Evolutionary conservation across 1,140 invertebrate genomes (phyloP), one percentile per base, ranked within the genome.

Genomic region (Magallana ariakensis): DNA sequence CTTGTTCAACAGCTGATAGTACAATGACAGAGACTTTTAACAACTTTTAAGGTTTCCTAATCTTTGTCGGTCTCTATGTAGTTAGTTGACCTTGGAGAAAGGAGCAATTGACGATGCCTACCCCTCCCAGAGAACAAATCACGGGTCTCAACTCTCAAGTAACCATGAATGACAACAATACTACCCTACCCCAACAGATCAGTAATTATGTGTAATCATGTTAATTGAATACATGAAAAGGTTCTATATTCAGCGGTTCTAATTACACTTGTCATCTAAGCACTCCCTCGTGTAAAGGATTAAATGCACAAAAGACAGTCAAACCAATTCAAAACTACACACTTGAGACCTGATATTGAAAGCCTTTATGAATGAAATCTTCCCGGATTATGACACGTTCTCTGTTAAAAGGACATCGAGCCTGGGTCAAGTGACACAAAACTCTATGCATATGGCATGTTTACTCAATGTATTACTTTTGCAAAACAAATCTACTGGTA

Each of bases 171-270:
- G 13, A 75, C 2, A 26, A 75, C 19, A 26, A 75, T 26, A 75
- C 19, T 10, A 2, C 22, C 66, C 22, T 26, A 10, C 19, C 33
- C 66, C 22, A 13, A 75, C 66, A 75, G 33, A 75, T 22, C 22
- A 15, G 9, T 26, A 75, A 26, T 46, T 22, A 75, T 33, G 22
- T 75, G 22, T 75, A 75, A 75, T 75, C 22, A 33, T 19, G 66
- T 10, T 75, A 75, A 75, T 33, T 75, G 66, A 75, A 75, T 75
- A 26, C 13, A 75, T 33, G 66, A 75, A 75, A 26, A 75, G 66
- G 33, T 75, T 26, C 26, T 26, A 33, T 75, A 26, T 75, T 33
- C 22, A 75, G 11, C 19, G 33, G 9, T 75, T 75, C 66, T 75
- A 75, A 75, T 75, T 75, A 75, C n/a, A 70, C 22, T 22, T 26